phyloP scores from a whole-genome alignment of 2,113 vertebrate genomes.

The Hippocampus mohnikei region DNA sequence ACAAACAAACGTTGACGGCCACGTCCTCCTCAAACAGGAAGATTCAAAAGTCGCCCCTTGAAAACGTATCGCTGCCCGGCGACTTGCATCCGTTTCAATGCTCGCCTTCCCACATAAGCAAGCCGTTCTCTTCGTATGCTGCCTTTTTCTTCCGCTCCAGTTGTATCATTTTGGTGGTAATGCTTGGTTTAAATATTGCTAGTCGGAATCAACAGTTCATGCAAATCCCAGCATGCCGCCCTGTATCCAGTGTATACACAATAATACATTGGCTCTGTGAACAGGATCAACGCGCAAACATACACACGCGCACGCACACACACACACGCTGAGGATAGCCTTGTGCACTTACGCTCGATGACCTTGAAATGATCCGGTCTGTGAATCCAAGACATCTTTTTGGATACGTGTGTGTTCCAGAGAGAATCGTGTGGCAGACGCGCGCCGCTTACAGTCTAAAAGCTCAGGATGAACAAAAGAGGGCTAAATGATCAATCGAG shows the following conservation, averaged over 20 bases:
- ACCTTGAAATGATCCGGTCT: slow-evolving; percentile 58
- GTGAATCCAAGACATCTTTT: slow-evolving; percentile 49
- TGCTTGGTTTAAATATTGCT: slow-evolving; percentile 79
- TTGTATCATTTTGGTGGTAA: slow-evolving; percentile 72
- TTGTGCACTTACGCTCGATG: slow-evolving; percentile 69
- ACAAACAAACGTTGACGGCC: slow-evolving; percentile 63
- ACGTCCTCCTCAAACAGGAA: slow-evolving; percentile 65
- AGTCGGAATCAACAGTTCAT: slow-evolving; percentile 78
- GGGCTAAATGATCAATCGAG: slow-evolving; percentile 73
- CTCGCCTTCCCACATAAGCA: slow-evolving; percentile 55
- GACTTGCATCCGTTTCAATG: slow-evolving; percentile 52
- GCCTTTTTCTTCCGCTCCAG: slow-evolving; percentile 60
- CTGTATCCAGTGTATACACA: slow-evolving; percentile 73
- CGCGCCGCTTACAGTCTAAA: slow-evolving; percentile 57
- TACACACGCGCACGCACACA: slow-evolving; percentile 20
- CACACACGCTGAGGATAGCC: slow-evolving; percentile 37
- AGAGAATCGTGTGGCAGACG: slow-evolving; percentile 45
- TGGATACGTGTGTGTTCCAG: slow-evolving; percentile 50
- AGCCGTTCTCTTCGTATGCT: slow-evolving; percentile 57
- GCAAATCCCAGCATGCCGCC: slow-evolving; percentile 75
- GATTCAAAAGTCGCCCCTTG: slow-evolving; percentile 64
- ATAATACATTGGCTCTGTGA: slow-evolving; percentile 66
- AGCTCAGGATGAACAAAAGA: slow-evolving; percentile 63
- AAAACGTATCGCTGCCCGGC: slow-evolving; percentile 76
- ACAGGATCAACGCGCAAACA: slow-evolving; percentile 56